Evolutionary conservation across 2,113 vertebrate species (phyloP).

Genomic region (Cynoglossus semilaevis): DNA sequence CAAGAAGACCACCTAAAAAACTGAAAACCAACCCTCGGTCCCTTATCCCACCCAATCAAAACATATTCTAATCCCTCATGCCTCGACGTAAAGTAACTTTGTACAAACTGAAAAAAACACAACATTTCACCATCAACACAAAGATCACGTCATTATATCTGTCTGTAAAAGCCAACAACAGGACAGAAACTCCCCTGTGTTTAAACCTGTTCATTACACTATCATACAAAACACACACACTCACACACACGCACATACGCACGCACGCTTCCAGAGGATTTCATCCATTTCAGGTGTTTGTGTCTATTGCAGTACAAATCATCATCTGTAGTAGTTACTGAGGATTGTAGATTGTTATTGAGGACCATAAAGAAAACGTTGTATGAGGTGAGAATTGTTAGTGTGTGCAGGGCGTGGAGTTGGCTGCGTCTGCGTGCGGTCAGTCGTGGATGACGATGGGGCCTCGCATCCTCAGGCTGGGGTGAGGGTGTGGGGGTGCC

Average conservation of each 20-base stretch:
- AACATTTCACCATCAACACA: conserved; percentile 61
- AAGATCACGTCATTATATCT: conserved; percentile 45
- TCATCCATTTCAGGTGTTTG: conserved; percentile 37
- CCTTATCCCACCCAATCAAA: background rate
- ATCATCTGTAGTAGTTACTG: conserved; percentile 21
- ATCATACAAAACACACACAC: conserved; percentile 2
- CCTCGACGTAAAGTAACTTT: conserved; percentile 26
- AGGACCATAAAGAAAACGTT: conserved; percentile 29
- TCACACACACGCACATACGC: conserved; percentile 26
- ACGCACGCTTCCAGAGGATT: conserved; percentile 34
- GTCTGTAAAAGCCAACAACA: conserved; percentile 35
- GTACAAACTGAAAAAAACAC: conserved; percentile 62
- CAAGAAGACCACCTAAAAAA: conserved; percentile 9
- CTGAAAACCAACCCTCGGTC: conserved; percentile 10
- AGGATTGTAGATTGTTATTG: conserved; percentile 17
- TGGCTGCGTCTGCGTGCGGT: conserved; percentile 18
- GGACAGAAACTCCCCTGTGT: background rate
- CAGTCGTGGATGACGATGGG: conserved; percentile 83
- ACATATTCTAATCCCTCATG: too few relatives aligned
- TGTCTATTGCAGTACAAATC: conserved; percentile 50
- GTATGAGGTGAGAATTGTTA: conserved; percentile 12
- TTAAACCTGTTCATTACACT: conserved; percentile 2
- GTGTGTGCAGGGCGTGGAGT: conserved; percentile 14
- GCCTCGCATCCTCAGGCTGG: conserved; percentile 80
- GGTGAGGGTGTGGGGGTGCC: conserved; percentile 76